Evolutionary conservation across 2,113 vertebrate genomes (phyloP).

Genomic region (Megaceryle maxima): DNA sequence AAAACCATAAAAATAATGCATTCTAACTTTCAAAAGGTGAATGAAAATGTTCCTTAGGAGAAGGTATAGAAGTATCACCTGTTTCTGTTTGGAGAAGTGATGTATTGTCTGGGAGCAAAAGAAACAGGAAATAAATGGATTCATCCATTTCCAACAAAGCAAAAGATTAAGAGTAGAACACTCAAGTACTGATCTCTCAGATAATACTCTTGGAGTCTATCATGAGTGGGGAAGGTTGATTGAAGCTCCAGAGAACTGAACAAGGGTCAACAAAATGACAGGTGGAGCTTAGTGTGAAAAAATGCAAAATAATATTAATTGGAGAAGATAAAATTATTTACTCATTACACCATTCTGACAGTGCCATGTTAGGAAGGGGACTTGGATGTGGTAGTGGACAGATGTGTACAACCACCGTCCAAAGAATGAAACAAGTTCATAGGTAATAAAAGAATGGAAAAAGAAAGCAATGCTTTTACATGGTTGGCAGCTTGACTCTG

Average conservation of each 20-base stretch:
- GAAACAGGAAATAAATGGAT: not conserved
- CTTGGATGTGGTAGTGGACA: not conserved
- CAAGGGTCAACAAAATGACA: not conserved
- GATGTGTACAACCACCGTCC: not conserved
- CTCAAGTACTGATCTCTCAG: not conserved
- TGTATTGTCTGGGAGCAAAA: not conserved
- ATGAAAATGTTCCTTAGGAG: not conserved
- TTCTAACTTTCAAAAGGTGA: not conserved
- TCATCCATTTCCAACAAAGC: not conserved
- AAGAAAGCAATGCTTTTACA: not conserved
- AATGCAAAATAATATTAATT: not conserved
- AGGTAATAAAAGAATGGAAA: not conserved
- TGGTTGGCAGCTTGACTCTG: fast-evolving
- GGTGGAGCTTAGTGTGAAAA: not conserved
- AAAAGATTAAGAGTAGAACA: not conserved
- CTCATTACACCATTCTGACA: not conserved
- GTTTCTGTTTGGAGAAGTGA: not conserved
- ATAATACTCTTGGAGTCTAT: not conserved
- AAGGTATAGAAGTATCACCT: not conserved
- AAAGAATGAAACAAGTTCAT: not conserved
- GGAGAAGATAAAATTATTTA: not conserved
- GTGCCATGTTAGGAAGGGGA: not conserved
- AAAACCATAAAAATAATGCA: not conserved
- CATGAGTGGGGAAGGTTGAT: not conserved
- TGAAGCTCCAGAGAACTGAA: not conserved